Evolutionary conservation across 2,797 vertebrate genomes (phyloP).

Genomic region (Morus bassanus): DNA sequence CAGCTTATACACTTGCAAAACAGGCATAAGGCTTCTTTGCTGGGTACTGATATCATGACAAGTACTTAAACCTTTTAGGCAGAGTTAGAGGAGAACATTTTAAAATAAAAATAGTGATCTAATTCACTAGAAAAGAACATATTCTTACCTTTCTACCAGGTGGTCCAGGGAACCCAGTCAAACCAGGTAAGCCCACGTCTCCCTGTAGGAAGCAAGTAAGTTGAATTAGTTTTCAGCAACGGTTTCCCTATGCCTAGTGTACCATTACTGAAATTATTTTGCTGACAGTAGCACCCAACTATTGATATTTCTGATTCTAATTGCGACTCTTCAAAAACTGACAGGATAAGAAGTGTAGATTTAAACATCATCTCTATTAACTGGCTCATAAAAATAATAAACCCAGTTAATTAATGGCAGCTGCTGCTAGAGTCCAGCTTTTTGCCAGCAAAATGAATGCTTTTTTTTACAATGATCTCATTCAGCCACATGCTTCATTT

Average conservation of each 20-base stretch:
- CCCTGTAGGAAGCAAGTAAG: constrained; percentile 79
- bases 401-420: constrained; percentile 39
- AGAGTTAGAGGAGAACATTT: neutral
- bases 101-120: neutral
- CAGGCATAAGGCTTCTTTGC: neutral
- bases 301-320: neutral
- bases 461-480: constrained; percentile 9
- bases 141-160: constrained; percentile 87
- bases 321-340: neutral
- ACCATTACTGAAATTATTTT: neutral
- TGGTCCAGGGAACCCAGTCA: constrained; percentile 84
- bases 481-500: constrained; percentile 3
- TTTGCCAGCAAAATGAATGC: constrained; percentile 21
- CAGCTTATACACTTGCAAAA: neutral
- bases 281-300: neutral
- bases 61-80: neutral
- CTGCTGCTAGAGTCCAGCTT: constrained; percentile 23
- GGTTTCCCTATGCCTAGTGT: neutral
- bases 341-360: constrained; percentile 14
- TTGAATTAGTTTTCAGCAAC: neutral
- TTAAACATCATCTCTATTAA: constrained; percentile 35
- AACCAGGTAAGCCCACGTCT: constrained; percentile 85
- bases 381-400: constrained; percentile 34
- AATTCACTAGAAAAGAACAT: neutral
- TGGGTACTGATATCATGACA: neutral